Evolutionary conservation across 1,140 invertebrate genomes (phyloP).

Genomic region (Ruditapes philippinarum): DNA sequence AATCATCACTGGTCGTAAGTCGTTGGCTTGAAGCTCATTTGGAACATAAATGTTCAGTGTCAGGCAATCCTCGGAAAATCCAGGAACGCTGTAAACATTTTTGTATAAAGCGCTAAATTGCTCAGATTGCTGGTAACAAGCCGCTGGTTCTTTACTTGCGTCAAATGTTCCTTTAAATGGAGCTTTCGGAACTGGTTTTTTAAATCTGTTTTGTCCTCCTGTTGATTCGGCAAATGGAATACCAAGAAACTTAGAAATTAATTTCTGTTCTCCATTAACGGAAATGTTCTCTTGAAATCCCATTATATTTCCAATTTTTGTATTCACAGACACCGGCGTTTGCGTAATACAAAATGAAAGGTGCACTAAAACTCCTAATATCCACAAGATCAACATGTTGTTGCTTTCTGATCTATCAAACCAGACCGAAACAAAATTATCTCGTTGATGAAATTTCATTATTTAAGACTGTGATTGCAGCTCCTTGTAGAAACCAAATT

Average conservation of each 20-base stretch:
- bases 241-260: conserved; percentile 24
- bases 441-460: too few relatives aligned
- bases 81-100: not conserved
- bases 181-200: conserved; percentile 51
- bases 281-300: conserved; percentile 12
- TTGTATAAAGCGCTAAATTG: not conserved
- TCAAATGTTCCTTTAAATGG: conserved; percentile 26
- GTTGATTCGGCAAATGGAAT: conserved; percentile 56
- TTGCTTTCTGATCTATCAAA: too few relatives aligned
- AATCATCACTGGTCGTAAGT: conserved; percentile 30
- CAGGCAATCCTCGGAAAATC: conserved; percentile 76
- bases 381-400: not conserved
- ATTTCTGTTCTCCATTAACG: conserved; percentile 15
- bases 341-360: not conserved
- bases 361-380: not conserved
- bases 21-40: not conserved
- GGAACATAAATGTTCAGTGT: conserved; percentile 52
- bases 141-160: not conserved
- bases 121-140: conserved; percentile 7
- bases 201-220: conserved; percentile 24
- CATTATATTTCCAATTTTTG: conserved; percentile 5
- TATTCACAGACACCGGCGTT: conserved; percentile 9
- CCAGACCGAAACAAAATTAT: too few relatives aligned
- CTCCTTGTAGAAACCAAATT: too few relatives aligned
- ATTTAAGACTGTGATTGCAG: too few relatives aligned